Base-by-base conservation (phyloP, 2,797 vertebrate genomes). In the Salarias fasciatus region DNA sequence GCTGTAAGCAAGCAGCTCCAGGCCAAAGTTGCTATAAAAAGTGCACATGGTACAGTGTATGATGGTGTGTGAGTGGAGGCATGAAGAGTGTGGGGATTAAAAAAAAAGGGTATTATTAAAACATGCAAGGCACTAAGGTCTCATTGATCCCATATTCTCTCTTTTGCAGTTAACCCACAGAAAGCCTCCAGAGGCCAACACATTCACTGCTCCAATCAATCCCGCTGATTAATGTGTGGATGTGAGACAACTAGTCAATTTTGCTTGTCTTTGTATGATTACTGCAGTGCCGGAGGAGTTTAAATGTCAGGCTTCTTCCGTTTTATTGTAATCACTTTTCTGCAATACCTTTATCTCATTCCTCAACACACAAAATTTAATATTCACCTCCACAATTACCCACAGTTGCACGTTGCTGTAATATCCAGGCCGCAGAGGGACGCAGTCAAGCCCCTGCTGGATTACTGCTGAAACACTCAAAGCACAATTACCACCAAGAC, bases 311-410 rank as follows among this genome's bases (percentile, higher is more conserved):
- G 40, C 30, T 56, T 53, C 41, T 31, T 37, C 33, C 46, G 2
- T 42, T 18, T 75, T 83, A n/a, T n/a, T n/a, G n/a, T 72, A 70
- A 75, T 79, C 61, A 52, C 57, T 76, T 75, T 63, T 61, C 11
- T 2, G 28, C 35, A 5, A 7, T 51, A 55, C 55, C 61, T 46
- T 6, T 14, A 9, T 65, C 28, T 54, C 8, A 42, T 37, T 40
- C 18, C 1, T 15, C 3, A n/a, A n/a, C n/a, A 1, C 35, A 28
- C 29, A 63, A 62, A 47, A 50, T 50, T 14, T 30, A 45, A 56
- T 31, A 69, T 58, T 70, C 13, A 55, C 11, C 6, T 41, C 0
- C n/a, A 31, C 9, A 6, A 49, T 12, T 3, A 14, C 36, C 48
- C 29, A 40, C 1, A 28, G 36, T 46, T 35, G 8, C 15, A 31